Conservation (phyloP, 2,113 vertebrate species). For the Macquaria australasica region DNA sequence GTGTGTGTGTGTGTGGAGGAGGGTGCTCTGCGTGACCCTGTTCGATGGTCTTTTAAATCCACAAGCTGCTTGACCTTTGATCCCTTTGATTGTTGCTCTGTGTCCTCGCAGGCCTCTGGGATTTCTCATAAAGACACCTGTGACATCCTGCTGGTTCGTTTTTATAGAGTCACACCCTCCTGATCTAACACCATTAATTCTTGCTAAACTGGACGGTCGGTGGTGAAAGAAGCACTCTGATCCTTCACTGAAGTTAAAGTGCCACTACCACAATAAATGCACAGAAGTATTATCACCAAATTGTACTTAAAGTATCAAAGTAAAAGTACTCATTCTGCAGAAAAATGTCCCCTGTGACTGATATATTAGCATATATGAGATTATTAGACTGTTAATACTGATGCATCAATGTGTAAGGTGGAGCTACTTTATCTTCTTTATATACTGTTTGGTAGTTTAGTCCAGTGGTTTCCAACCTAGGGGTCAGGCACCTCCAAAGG, state of each 20-base stretch:
- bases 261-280: not conserved
- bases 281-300: not conserved
- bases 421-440: not conserved
- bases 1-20: constrained; percentile 30
- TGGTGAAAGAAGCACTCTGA: not conserved
- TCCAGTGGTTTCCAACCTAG: not conserved
- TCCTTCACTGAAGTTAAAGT: not conserved
- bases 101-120: constrained; percentile 53
- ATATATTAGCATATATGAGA: not conserved
- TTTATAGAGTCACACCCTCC: constrained; percentile 29
- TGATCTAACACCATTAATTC: constrained; percentile 31
- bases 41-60: constrained; percentile 70
- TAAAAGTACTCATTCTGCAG: not conserved
- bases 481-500: not conserved
- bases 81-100: constrained; percentile 55
- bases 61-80: constrained; percentile 77
- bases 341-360: not conserved
- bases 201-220: not conserved
- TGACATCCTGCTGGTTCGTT: constrained; percentile 40
- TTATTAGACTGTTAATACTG: not conserved
- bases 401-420: not conserved
- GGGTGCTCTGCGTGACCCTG: constrained; percentile 51
- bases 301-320: not conserved
- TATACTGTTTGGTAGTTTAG: not conserved
- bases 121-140: constrained; percentile 68